Percentiles rank a stretch among this genome's conserved stretches.
Conservation (phyloP, 2,113 vertebrate species). For the Sander lucioperca region DNA sequence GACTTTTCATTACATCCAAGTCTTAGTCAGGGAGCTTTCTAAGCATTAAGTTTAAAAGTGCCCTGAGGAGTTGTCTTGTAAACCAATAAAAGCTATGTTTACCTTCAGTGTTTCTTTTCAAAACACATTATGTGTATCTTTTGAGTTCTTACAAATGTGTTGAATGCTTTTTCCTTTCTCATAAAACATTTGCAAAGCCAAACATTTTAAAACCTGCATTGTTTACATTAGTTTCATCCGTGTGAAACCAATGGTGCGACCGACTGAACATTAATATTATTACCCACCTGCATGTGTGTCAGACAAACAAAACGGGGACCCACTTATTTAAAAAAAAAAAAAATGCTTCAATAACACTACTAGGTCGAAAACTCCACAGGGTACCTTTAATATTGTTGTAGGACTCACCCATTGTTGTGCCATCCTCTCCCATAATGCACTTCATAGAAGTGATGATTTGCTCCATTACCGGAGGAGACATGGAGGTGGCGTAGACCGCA, state of each 20-base stretch:
- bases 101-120: background rate
- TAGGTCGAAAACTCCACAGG: background rate
- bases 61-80: background rate
- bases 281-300: too few relatives aligned
- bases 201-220: background rate
- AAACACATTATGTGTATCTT: background rate
- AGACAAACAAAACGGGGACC: background rate
- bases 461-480: slow-evolving; percentile 93
- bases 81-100: background rate
- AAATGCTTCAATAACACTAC: background rate
- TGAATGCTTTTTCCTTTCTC: background rate
- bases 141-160: background rate
- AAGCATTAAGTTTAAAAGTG: background rate
- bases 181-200: background rate
- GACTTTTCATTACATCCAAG: background rate
- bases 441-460: slow-evolving; percentile 95
- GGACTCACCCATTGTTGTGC: slow-evolving; percentile 87
- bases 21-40: background rate
- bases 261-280: too few relatives aligned
- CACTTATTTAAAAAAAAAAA: background rate
- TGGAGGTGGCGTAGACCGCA: slow-evolving; percentile 91
- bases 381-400: background rate
- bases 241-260: background rate
- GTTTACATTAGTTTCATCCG: background rate
- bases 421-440: slow-evolving; percentile 96